A percentile compares a stretch with the other conserved stretches of the same genome.
Evolutionary conservation across 2,888 invertebrate genomes (phyloP).

Genomic region (Lycaena phlaeas): DNA sequence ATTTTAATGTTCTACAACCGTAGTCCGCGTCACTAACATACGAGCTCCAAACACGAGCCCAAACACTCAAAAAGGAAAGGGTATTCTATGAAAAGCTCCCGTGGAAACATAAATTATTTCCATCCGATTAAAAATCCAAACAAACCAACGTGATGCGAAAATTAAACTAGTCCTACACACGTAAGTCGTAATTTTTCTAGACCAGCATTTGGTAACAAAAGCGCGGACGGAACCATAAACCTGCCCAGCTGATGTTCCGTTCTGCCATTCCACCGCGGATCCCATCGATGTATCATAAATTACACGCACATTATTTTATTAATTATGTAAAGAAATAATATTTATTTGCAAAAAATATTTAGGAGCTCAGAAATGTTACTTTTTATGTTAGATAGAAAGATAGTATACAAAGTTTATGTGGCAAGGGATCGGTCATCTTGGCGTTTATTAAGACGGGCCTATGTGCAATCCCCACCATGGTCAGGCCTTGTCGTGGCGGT

Average conservation of each 20-base stretch:
- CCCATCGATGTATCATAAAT: slow-evolving; percentile 2
- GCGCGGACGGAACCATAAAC: slow-evolving; percentile 25
- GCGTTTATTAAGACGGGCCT: too few relatives aligned
- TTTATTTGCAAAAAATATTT: neutral
- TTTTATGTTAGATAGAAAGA: too few relatives aligned
- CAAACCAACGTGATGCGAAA: slow-evolving; percentile 18
- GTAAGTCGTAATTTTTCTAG: slow-evolving; percentile 22
- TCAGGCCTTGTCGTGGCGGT: too few relatives aligned
- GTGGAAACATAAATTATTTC: slow-evolving; percentile 4
- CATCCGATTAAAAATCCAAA: slow-evolving; percentile 6
- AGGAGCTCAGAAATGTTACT: too few relatives aligned
- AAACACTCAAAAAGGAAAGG: too few relatives aligned
- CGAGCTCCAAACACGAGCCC: too few relatives aligned
- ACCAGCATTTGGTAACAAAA: slow-evolving; percentile 26
- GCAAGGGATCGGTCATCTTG: too few relatives aligned
- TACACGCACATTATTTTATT: neutral
- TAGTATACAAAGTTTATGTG: too few relatives aligned
- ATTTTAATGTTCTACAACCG: too few relatives aligned
- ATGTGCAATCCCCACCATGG: too few relatives aligned
- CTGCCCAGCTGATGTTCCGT: slow-evolving; percentile 24
- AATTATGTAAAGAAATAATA: neutral
- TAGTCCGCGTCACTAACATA: too few relatives aligned
- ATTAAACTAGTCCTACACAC: slow-evolving; percentile 19
- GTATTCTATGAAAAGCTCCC: too few relatives aligned
- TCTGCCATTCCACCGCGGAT: slow-evolving; percentile 19